Evolutionary conservation across 1,140 invertebrate species (phyloP).

Genomic region (Aradophagus sp.): DNA sequence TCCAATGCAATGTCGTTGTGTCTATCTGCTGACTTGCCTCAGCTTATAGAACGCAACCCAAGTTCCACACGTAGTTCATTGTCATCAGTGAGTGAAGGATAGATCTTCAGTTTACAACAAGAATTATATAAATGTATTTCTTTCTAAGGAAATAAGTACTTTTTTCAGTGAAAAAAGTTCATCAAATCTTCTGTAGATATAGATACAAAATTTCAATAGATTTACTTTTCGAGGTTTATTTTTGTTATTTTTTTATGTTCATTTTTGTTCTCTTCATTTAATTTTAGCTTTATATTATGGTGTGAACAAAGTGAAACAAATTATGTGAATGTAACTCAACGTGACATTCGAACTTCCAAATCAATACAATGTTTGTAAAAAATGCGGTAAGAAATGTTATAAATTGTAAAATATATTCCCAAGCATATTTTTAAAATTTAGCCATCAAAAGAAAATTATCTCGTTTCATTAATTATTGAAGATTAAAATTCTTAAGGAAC

Average conservation of each 20-base stretch:
- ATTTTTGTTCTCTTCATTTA: conserved; percentile 1
- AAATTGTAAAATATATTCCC: too few species aligned
- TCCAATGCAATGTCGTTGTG: conserved; percentile 76
- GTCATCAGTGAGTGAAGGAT: conserved; percentile 80
- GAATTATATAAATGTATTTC: conserved; percentile 14
- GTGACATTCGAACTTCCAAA: too few species aligned
- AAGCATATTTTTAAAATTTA: too few species aligned
- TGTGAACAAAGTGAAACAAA: too few species aligned
- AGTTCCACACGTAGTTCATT: conserved; percentile 82
- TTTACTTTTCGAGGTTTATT: conserved; percentile 12
- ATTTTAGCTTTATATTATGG: conserved; percentile 1
- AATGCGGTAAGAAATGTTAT: too few species aligned
- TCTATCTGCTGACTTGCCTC: conserved; percentile 79
- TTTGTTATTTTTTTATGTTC: background rate
- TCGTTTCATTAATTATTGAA: too few species aligned
- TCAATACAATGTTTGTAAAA: too few species aligned
- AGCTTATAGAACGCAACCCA: conserved; percentile 75
- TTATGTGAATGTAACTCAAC: too few species aligned
- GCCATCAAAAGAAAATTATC: too few species aligned
- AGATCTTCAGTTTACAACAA: conserved; percentile 22
- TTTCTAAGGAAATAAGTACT: conserved; percentile 3
- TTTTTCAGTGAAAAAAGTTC: conserved; percentile 2
- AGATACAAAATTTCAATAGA: conserved; percentile 18
- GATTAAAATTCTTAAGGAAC: too few species aligned
- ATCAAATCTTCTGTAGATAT: conserved; percentile 14